phyloP scores from a whole-genome alignment of 1,140 invertebrate species.

The Cydia fagiglandana region DNA sequence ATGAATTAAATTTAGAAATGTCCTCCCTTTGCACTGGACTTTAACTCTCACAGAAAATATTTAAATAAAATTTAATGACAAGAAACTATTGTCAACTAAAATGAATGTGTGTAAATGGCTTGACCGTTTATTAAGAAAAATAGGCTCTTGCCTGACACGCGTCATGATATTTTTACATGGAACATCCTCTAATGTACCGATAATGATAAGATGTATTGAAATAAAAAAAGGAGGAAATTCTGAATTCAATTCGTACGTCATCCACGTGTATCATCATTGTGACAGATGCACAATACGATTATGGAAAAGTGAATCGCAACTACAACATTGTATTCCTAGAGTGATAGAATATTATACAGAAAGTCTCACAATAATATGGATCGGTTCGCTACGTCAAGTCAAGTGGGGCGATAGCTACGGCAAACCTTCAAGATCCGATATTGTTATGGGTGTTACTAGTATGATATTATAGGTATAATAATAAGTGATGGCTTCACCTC shows the following conservation, averaged over 20 bases:
- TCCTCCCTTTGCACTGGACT: conserved; percentile 11
- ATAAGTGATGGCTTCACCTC: conserved; percentile 48
- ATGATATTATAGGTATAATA: conserved; percentile 39
- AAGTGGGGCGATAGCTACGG: conserved; percentile 18
- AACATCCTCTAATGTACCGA: background rate
- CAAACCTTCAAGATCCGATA: conserved; percentile 30
- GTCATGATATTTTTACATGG: background rate
- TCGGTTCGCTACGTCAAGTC: conserved; percentile 26
- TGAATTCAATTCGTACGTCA: conserved; percentile 16
- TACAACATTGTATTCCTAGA: conserved; percentile 14
- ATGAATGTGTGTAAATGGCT: background rate
- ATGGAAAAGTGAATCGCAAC: conserved; percentile 25
- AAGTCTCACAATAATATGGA: conserved; percentile 23
- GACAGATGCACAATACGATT: conserved; percentile 21
- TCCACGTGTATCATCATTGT: conserved; percentile 11
- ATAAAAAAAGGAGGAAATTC: conserved; percentile 29
- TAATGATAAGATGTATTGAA: background rate
- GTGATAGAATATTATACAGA: conserved; percentile 26
- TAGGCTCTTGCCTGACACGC: background rate
- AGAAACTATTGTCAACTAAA: background rate
- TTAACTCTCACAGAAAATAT: background rate
- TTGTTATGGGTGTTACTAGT: conserved; percentile 29
- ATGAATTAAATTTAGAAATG: conserved; percentile 22
- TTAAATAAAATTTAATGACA: background rate
- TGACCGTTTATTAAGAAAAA: background rate